Evolutionary conservation across 1,140 invertebrate species (phyloP), one percentile per base, ranked within the genome.

Genomic region (Pogonomyrmex californicus): DNA sequence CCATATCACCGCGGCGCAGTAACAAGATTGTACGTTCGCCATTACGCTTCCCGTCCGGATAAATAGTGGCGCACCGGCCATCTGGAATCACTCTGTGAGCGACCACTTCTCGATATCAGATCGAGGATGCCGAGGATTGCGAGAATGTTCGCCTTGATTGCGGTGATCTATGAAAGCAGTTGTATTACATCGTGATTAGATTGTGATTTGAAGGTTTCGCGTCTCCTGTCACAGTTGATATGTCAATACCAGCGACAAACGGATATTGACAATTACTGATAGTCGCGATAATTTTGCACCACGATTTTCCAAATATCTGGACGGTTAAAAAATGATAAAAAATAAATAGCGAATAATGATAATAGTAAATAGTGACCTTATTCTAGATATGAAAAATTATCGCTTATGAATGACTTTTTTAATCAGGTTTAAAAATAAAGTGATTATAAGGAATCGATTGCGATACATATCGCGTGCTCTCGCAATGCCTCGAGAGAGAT

Each of bases 21-120:
- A 88, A 88, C 87, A 78, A 81, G 85, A 70, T 86, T 86, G 51
- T 86, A 86, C 60, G 30, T 73, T 68, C 60, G 66, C 87, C 83
- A 88, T 88, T 88, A 86, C 85, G 63, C 54, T 63, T 68, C 82
- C 65, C 23, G 58, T 65, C 41, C 66, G 68, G 83, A 86, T 86
- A 88, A 86, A 77, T 81, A 86, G 51, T 51, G 56, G 33, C 10
- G 70, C 51, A 81, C 58, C 36, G 38, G 41, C 47, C 60, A 75
- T 60, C 44, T 38, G 36, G 65, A 86, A 86, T 51, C 58, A 54
- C 54, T 12, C 12, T 17, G 54, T 44, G 68, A 83, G n/a, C 60
- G 47, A 17, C 36, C 47, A 51, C 23, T 85, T 12, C 58, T 36
- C 36, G 58, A 66, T 65, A 78, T 85, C 60, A 66, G 75, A 78